Evolutionary conservation across 2,797 vertebrate genomes (phyloP).

Genomic region (Hypotaenidia philippensis): DNA sequence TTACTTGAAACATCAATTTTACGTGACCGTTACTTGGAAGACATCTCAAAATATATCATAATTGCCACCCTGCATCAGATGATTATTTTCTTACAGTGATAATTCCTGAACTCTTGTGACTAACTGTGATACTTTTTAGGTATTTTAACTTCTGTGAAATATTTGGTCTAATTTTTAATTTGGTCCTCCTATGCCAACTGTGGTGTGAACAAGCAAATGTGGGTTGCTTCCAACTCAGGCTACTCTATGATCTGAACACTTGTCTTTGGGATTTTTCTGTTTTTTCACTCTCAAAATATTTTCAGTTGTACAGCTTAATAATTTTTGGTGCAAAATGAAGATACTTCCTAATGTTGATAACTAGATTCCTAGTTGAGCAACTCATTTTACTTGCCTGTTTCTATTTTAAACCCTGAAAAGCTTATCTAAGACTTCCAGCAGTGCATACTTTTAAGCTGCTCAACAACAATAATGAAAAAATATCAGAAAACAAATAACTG

Average conservation of each 20-base stretch:
- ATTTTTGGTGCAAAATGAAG: not conserved
- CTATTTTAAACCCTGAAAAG: not conserved
- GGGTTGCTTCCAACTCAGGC: too few relatives aligned
- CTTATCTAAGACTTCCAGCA: not conserved
- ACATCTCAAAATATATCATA: not conserved
- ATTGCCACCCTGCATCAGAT: not conserved
- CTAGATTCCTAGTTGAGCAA: not conserved
- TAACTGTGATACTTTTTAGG: not conserved
- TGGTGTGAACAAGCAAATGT: not conserved
- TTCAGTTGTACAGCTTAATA: not conserved
- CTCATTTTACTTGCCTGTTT: not conserved
- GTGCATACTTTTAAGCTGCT: not conserved
- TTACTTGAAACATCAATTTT: constrained; percentile 10
- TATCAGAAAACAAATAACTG: not conserved
- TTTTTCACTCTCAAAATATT: not conserved
- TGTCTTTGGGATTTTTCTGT: not conserved
- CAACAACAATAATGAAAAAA: not conserved
- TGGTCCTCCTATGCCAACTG: not conserved
- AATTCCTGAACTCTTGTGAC: not conserved
- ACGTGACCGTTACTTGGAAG: constrained; percentile 1
- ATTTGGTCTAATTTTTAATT: not conserved
- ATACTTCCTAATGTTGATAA: not conserved
- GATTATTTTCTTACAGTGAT: not conserved
- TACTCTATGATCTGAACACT: not conserved
- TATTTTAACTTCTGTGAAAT: not conserved